Conservation (phyloP, 2,113 vertebrate species). For the Cebus imitator region DNA sequence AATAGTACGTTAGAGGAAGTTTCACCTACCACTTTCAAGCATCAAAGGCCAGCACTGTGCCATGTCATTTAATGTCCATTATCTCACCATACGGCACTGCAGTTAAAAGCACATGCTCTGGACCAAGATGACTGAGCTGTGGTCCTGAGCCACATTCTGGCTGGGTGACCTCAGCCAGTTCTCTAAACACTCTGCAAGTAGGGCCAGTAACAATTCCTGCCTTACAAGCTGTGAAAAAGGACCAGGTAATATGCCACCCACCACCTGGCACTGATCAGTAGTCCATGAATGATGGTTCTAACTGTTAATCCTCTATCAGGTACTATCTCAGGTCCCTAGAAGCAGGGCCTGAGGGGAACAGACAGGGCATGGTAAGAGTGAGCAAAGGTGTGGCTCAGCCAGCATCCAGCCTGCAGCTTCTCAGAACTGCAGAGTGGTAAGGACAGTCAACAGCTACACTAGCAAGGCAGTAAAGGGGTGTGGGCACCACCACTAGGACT, state of each 20-base stretch:
- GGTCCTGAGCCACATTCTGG: neutral
- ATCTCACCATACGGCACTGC: neutral
- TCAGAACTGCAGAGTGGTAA: neutral
- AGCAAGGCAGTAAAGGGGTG: too few relatives aligned
- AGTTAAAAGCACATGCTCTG: neutral
- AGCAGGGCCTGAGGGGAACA: neutral
- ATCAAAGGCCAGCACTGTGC: fast-evolving
- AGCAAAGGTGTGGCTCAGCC: fast-evolving
- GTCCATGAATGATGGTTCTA: neutral
- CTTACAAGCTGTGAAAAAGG: neutral
- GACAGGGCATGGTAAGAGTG: too few relatives aligned
- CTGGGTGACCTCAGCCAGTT: neutral
- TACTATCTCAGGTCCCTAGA: neutral
- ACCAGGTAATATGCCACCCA: too few relatives aligned
- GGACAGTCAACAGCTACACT: fast-evolving
- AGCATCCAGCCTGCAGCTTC: neutral
- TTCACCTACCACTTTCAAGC: neutral
- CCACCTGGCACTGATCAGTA: neutral
- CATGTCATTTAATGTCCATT: fast-evolving
- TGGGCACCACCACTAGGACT: fast-evolving
- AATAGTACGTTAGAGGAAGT: neutral
- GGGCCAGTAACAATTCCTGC: fast-evolving
- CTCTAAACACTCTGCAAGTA: neutral
- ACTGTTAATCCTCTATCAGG: neutral
- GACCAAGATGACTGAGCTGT: neutral